These are phyloP conservation scores for Oncorhynchus tshawytscha DNA, from an alignment of 2,113 vertebrate species.

Conservation along the genomic window DNA sequence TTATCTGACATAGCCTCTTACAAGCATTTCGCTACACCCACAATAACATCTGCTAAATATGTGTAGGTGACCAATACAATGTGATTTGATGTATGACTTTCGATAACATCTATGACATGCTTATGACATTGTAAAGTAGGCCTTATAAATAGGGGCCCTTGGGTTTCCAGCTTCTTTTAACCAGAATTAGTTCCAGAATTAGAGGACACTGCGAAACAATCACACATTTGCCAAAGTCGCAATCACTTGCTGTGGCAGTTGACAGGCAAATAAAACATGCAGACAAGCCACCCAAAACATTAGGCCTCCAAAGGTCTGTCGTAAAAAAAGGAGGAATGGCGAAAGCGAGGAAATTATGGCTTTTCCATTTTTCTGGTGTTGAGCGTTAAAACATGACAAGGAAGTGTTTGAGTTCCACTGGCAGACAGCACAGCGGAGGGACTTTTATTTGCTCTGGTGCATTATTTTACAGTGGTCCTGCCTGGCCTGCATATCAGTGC, in stretches of 20 bases:
- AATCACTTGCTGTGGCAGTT: slow-evolving; percentile 49
- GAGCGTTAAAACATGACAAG: slow-evolving; percentile 31
- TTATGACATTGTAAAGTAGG: background rate
- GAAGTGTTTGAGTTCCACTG: slow-evolving; percentile 3
- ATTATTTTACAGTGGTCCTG: slow-evolving; percentile 8
- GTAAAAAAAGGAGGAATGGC: background rate
- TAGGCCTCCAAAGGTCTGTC: slow-evolving; percentile 21
- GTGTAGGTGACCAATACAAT: too few species aligned
- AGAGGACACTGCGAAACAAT: slow-evolving; percentile 32
- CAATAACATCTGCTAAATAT: too few species aligned
- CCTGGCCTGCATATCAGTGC: slow-evolving; percentile 24
- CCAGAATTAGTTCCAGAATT: background rate
- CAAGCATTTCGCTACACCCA: too few species aligned
- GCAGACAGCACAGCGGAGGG: background rate
- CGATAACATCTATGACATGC: background rate
- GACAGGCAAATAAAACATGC: slow-evolving; percentile 48
- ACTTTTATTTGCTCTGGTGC: slow-evolving; percentile 24
- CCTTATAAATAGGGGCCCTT: background rate
- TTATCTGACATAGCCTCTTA: too few species aligned
- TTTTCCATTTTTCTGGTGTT: background rate
- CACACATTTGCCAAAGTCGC: slow-evolving; percentile 30
- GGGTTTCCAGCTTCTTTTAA: slow-evolving; percentile 2
- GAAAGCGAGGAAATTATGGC: background rate
- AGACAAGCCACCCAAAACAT: slow-evolving; percentile 39
- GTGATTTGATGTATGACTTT: too few species aligned